phyloP scores from a whole-genome alignment of 2,113 vertebrate species.

The Mellivora capensis region DNA sequence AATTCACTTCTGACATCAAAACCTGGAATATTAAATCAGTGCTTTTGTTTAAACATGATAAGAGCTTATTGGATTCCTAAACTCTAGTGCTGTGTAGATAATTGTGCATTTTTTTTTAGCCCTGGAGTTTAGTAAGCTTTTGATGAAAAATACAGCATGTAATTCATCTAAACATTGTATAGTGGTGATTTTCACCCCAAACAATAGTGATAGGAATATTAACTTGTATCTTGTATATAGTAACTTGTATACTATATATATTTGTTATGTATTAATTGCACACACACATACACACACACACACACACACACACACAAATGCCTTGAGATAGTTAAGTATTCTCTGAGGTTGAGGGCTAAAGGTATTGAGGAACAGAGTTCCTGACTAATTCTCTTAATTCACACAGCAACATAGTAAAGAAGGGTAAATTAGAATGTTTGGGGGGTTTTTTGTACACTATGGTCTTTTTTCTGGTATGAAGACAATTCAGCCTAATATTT shows the following conservation, averaged over 20 bases:
- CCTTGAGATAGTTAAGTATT: background rate
- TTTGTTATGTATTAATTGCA: background rate
- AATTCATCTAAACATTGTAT: background rate
- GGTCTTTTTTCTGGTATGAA: background rate
- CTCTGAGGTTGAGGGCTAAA: background rate
- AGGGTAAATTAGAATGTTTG: background rate
- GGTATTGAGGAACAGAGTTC: background rate
- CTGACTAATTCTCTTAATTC: background rate
- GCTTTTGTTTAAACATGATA: slow-evolving; percentile 23
- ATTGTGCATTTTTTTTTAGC: background rate
- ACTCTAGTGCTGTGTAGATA: background rate
- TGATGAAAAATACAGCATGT: background rate
- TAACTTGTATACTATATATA: background rate
- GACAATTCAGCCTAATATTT: background rate
- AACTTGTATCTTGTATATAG: background rate
- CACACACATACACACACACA: background rate
- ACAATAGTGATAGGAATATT: background rate
- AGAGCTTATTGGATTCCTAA: background rate
- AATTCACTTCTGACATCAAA: slow-evolving; percentile 48
- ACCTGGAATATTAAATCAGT: background rate
- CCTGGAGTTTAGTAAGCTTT: background rate
- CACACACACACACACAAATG: background rate
- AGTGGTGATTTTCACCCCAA: background rate
- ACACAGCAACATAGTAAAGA: background rate
- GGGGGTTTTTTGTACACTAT: background rate